Evolutionary conservation across 2,888 invertebrate genomes (phyloP), one percentile per base, ranked within the genome.

Genomic region (Lithodes maja): DNA sequence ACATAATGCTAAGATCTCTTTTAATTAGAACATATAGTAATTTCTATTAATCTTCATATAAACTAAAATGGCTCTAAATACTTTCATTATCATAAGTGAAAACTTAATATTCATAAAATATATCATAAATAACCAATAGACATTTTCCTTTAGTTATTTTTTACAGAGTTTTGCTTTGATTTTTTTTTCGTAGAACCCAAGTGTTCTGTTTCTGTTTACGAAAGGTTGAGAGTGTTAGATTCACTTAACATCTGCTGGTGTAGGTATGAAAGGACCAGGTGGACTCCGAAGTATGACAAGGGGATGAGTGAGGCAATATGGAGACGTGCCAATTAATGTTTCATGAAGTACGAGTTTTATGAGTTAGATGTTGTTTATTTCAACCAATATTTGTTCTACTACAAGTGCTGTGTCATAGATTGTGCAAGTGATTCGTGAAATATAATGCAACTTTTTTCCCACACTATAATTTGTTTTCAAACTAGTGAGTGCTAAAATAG

Each of bases 181-280:
- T 15, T 17, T 15, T 74, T 78, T 78, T 78, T n/a, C 1, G 50
- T 78, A 55, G 12, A 54, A 33, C 61, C 81, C 33, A 82, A 53
- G 12, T 49, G 33, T 50, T 49, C 17, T 82, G 61, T 68, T 15
- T 68, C 33, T 33, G 2, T 33, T 33, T 33, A 33, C 33, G 49
- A 68, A 82, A 2, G 68, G 9, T 33, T 50, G 2, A 33, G 3
- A 68, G 9, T 33, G 33, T 33, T 2, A 15, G 33, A 50, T 9
- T 49, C 12, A 50, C 81, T 82, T 82, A 82, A 82, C 81, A 82
- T 68, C 61, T 68, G 61, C 9, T 12, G 68, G 55, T 33, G 17
- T 12, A 61, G 68, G 68, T 7, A 49, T n/a, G 52, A 12, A 50
- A 82, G 82, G 33, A 33, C 33, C 33, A 33, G 33, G 33, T 33